These are phyloP conservation scores for Phrynocephalus versicolor DNA, from an alignment of 2,113 vertebrate species.

Conservation along the genomic window DNA sequence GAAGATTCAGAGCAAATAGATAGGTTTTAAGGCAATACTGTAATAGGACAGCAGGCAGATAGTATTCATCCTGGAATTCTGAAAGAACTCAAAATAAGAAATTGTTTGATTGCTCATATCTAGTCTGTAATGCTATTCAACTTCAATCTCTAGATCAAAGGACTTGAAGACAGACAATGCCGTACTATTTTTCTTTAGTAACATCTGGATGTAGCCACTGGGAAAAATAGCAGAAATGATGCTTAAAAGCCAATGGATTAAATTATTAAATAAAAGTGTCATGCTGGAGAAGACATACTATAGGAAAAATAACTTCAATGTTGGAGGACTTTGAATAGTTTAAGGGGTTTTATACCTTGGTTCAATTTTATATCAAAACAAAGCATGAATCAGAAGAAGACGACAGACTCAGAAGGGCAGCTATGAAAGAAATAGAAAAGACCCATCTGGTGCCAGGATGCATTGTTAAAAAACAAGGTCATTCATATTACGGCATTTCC, in stretches of 20 bases:
- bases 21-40: conserved; percentile 1
- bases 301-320: neutral
- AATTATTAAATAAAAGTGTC: neutral
- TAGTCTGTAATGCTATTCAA: neutral
- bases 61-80: neutral
- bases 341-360: no score
- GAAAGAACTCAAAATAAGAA: neutral
- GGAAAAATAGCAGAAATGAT: neutral
- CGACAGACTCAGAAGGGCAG: no score
- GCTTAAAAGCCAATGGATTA: neutral
- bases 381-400: no score
- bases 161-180: neutral
- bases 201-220: neutral
- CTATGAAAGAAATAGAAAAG: no score
- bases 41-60: neutral
- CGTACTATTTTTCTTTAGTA: neutral
- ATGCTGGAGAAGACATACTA: neutral
- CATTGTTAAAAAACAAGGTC: no score
- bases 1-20: conserved; percentile 13
- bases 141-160: neutral
- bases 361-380: no score
- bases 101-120: neutral
- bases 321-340: no score
- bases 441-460: no score
- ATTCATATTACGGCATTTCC: no score